Evolutionary conservation across 1,140 invertebrate genomes (phyloP).

Genomic region (Macrocentrus cingulum): DNA sequence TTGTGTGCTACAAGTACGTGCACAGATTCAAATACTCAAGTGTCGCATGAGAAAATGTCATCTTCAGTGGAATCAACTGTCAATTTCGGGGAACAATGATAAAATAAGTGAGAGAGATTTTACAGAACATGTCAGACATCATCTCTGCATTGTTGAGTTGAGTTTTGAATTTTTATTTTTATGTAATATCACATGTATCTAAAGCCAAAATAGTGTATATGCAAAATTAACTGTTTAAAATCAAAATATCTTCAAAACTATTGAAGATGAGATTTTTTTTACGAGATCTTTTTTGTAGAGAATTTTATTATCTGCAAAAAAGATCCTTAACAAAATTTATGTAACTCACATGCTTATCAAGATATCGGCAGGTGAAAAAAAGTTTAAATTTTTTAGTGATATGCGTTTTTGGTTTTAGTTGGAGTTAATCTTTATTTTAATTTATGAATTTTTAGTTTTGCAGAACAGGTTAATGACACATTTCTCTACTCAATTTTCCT

Average conservation of each 20-base stretch:
- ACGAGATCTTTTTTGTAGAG: too few species aligned
- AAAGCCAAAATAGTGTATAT: background rate
- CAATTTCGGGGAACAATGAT: background rate
- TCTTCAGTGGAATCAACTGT: background rate
- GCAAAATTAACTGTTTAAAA: background rate
- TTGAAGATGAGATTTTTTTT: too few species aligned
- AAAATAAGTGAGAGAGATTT: background rate
- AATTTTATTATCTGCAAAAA: too few species aligned
- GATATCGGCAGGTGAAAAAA: background rate
- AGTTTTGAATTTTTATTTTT: slow-evolving; percentile 7
- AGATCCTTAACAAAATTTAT: too few species aligned
- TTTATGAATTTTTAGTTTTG: slow-evolving; percentile 28
- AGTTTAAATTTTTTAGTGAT: background rate
- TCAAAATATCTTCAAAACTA: background rate
- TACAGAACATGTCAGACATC: slow-evolving; percentile 27
- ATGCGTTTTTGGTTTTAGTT: background rate
- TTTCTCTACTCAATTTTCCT: slow-evolving; percentile 28
- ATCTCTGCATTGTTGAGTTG: slow-evolving; percentile 34
- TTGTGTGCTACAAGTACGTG: slow-evolving; percentile 12
- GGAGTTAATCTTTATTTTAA: background rate
- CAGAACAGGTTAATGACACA: slow-evolving; percentile 23
- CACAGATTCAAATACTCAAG: slow-evolving; percentile 3
- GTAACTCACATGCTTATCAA: background rate
- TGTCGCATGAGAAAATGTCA: slow-evolving; percentile 1
- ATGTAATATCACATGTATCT: background rate